Evolutionary conservation across 2,888 invertebrate species (phyloP), one percentile per base, ranked within the genome.

Genomic region (Megalurothrips usitatus): DNA sequence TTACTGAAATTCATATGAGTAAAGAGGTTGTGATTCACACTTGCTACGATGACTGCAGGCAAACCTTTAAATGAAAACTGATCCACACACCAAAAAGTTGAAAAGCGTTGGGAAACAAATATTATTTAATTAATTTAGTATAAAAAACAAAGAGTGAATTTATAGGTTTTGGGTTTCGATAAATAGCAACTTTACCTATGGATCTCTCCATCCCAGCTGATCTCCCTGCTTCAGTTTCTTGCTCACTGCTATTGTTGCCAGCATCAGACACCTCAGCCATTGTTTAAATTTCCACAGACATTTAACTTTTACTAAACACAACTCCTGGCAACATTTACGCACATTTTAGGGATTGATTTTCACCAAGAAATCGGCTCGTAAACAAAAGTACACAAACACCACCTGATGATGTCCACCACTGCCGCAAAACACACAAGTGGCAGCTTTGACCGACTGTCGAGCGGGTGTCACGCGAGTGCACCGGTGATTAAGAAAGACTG

Each of bases 381-480:
- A 75, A 75, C 68, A 75, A 75, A 75, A 26, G 10, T 26, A 75
- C 26, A 75, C 23, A 75, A 75, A 75, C 68, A 75, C 68, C 68
- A 75, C 68, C 68, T 75, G 68, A 75, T 75, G 68, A 75, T 58
- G n/a, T 43, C 34, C 34, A 43, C 34, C 34, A 43, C 34, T 43
- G 34, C 34, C 34, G n/a, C n/a, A n/a, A n/a, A n/a, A n/a, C n/a
- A n/a, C n/a, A n/a, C n/a, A n/a, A n/a, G n/a, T n/a, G n/a, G n/a
- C n/a, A n/a, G n/a, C n/a, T n/a, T n/a, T n/a, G n/a, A n/a, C n/a
- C n/a, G n/a, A n/a, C n/a, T n/a, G n/a, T n/a, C n/a, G n/a, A n/a
- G n/a, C n/a, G n/a, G n/a, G n/a, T n/a, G n/a, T n/a, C n/a, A n/a
- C n/a, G n/a, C n/a, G n/a, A n/a, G n/a, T n/a, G n/a, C n/a, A n/a